These are phyloP conservation scores for Vanessa tameamea DNA, from an alignment of 1,140 invertebrate genomes.

Conservation along the genomic window DNA sequence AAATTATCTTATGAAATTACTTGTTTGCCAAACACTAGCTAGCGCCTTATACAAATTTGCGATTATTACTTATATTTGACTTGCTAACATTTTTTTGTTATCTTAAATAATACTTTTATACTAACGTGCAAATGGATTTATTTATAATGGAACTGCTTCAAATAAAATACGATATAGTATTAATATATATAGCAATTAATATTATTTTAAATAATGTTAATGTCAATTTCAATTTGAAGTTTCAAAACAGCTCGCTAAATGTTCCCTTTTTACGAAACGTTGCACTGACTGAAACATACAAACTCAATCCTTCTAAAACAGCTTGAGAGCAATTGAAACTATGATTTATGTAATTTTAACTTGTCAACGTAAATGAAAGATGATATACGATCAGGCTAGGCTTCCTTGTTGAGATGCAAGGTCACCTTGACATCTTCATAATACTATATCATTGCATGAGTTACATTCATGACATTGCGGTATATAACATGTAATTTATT, in stretches of 20 bases:
- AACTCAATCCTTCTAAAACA: background rate
- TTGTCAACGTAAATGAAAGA: conserved; percentile 46
- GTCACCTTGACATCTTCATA: conserved; percentile 37
- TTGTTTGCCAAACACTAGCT: too few relatives aligned
- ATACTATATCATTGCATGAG: background rate
- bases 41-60: too few relatives aligned
- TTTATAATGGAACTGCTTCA: too few relatives aligned
- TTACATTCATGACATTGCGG: background rate
- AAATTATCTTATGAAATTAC: too few relatives aligned
- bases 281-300: background rate
- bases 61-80: too few relatives aligned
- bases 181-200: too few relatives aligned
- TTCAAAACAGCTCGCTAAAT: too few relatives aligned
- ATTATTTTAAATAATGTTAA: too few relatives aligned
- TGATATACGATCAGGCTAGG: conserved; percentile 38
- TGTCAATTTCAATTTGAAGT: too few relatives aligned
- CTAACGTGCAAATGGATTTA: too few relatives aligned
- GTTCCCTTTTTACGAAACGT: background rate
- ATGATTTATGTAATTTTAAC: conserved; percentile 39
- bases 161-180: too few relatives aligned
- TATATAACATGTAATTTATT: background rate
- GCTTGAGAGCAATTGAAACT: conserved; percentile 20
- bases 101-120: conserved; percentile 20
- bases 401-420: conserved; percentile 46
- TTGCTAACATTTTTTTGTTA: conserved; percentile 1